phyloP scores from a whole-genome alignment of 2,113 vertebrate genomes.

The Lycaon pictus region DNA sequence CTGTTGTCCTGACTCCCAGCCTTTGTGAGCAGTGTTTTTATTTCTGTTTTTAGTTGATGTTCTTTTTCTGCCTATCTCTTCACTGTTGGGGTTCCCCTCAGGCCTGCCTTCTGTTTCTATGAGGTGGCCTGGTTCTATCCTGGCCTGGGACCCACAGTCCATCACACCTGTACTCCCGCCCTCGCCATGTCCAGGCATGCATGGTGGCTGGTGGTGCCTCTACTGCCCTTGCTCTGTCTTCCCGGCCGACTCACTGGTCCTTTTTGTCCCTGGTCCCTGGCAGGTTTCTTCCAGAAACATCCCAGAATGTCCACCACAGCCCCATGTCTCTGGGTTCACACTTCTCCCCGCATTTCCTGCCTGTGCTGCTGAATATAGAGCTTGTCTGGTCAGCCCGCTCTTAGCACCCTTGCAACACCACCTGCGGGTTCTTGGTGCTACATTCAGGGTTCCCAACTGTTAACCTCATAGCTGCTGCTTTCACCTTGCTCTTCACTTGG shows the following conservation, averaged over 20 bases:
- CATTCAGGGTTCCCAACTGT: not conserved
- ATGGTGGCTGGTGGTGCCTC: not conserved
- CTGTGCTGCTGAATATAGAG: not conserved
- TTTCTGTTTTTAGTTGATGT: not conserved
- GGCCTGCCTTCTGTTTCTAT: not conserved
- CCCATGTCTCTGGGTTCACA: too few species aligned
- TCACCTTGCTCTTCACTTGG: not conserved
- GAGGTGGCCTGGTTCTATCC: not conserved
- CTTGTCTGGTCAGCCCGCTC: too few species aligned
- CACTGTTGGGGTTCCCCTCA: not conserved
- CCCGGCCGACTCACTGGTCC: not conserved
- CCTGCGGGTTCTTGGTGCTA: not conserved
- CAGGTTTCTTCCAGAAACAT: rapidly evolving
- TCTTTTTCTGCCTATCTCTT: not conserved
- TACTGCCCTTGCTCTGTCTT: not conserved
- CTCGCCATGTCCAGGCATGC: not conserved
- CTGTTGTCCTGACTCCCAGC: not conserved
- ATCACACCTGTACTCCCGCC: too few species aligned
- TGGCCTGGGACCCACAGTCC: not conserved
- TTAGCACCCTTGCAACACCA: not conserved
- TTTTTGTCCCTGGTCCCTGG: too few species aligned
- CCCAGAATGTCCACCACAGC: too few species aligned
- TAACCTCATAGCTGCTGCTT: not conserved
- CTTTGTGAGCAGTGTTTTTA: not conserved
- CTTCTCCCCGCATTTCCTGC: not conserved